Conservation (phyloP, 2,888 invertebrate species). For the Antitype chi region DNA sequence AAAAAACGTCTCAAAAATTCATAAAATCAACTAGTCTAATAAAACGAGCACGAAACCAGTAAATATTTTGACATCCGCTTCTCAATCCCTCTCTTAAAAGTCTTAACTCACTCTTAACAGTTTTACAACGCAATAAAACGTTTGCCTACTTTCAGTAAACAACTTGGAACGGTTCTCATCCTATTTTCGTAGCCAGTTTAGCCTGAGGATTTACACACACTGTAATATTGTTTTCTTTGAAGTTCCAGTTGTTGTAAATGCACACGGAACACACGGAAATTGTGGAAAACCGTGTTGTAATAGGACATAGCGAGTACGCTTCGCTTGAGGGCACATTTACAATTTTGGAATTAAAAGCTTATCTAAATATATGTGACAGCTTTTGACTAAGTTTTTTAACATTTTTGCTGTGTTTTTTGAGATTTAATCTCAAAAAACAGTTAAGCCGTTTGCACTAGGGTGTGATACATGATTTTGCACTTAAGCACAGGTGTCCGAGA, state of each 20-base stretch:
- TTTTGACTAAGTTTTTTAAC: not conserved
- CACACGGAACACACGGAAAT: conserved; percentile 32
- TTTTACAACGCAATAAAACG: conserved; percentile 51
- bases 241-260: not conserved
- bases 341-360: conserved; percentile 1
- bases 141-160: conserved; percentile 45
- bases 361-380: no score
- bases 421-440: no score
- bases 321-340: not conserved
- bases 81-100: conserved; percentile 40
- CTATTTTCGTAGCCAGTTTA: conserved; percentile 16
- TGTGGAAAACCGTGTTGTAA: not conserved
- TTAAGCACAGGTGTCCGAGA: not conserved
- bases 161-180: conserved; percentile 18
- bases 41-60: conserved; percentile 33
- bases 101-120: conserved; percentile 43
- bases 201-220: not conserved
- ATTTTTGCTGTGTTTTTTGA: not conserved
- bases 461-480: conserved; percentile 18
- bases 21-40: conserved; percentile 25
- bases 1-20: conserved; percentile 3
- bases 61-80: conserved; percentile 57
- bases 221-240: conserved; percentile 5
- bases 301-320: not conserved
- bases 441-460: not conserved